These are phyloP conservation scores for Pandion haliaetus DNA, from an alignment of 2,113 vertebrate genomes.

Conservation along the genomic window DNA sequence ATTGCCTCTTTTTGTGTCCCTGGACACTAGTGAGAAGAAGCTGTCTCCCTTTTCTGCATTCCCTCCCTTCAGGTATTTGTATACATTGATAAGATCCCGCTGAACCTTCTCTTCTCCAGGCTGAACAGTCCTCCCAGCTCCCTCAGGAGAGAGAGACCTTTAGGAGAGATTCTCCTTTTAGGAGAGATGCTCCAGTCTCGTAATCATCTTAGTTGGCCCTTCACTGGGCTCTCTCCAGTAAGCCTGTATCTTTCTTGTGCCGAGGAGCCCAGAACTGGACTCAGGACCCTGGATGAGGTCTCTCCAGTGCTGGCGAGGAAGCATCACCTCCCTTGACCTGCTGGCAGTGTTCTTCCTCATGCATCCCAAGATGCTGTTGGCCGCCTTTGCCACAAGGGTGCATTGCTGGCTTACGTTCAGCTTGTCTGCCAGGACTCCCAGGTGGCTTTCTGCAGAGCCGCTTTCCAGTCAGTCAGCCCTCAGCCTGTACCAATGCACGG, in stretches of 20 bases:
- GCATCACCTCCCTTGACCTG: fast-evolving
- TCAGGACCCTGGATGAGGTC: fast-evolving
- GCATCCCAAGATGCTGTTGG: neutral
- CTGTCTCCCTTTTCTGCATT: neutral
- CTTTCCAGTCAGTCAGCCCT: too few species aligned
- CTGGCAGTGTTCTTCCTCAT: neutral
- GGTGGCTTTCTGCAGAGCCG: neutral
- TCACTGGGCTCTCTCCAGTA: fast-evolving
- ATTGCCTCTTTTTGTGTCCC: neutral
- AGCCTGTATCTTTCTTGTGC: neutral
- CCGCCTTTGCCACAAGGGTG: neutral
- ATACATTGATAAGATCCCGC: neutral
- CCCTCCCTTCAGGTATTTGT: neutral
- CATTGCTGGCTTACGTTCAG: neutral
- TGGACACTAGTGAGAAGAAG: neutral
- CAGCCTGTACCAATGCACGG: fast-evolving
- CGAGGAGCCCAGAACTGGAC: neutral
- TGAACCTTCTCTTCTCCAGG: neutral
- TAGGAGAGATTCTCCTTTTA: neutral
- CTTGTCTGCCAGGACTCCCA: neutral
- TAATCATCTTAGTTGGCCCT: neutral
- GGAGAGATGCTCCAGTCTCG: neutral
- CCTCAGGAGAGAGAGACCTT: neutral
- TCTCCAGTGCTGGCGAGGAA: neutral
- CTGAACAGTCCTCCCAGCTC: neutral